A percentile compares a stretch with the other conserved stretches of the same genome.
These are phyloP conservation scores for Macaria liturata DNA, from an alignment of 2,888 invertebrate genomes.

Conservation along the genomic window DNA sequence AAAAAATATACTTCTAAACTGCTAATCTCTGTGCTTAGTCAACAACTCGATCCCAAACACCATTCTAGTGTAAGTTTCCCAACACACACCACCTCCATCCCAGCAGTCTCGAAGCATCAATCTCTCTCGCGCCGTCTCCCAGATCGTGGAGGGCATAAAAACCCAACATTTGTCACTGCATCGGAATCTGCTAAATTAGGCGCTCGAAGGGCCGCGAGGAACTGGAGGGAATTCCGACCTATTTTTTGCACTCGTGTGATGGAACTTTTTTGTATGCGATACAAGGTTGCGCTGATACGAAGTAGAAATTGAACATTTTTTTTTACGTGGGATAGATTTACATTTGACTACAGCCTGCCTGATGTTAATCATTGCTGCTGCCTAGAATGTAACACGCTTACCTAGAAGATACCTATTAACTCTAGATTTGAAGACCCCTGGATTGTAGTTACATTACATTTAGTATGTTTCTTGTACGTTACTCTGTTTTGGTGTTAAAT, in stretches of 20 bases:
- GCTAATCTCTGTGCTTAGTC: too few relatives aligned
- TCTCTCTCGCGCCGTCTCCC: slow-evolving; percentile 43
- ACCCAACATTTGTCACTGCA: slow-evolving; percentile 81
- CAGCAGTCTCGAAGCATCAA: not conserved
- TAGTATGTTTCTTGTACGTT: not conserved
- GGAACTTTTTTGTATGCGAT: slow-evolving; percentile 44
- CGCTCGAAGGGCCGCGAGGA: slow-evolving; percentile 55
- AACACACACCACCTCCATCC: not conserved
- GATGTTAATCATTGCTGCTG: too few relatives aligned
- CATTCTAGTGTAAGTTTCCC: too few relatives aligned
- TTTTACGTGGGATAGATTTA: not conserved
- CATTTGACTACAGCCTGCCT: too few relatives aligned
- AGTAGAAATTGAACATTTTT: slow-evolving; percentile 24
- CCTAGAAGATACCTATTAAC: too few relatives aligned
- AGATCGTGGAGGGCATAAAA: slow-evolving; percentile 58
- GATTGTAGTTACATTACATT: too few relatives aligned
- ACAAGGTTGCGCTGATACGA: slow-evolving; percentile 37
- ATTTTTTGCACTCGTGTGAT: slow-evolving; percentile 64
- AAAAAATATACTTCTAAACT: too few relatives aligned
- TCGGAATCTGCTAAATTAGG: slow-evolving; percentile 79
- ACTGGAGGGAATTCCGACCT: slow-evolving; percentile 52
- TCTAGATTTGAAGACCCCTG: too few relatives aligned
- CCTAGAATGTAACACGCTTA: too few relatives aligned
- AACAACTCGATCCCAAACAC: too few relatives aligned
- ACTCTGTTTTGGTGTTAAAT: too few relatives aligned